These are phyloP conservation scores for Brenthis hecate DNA, from an alignment of 2,888 invertebrate species.

Conservation along the genomic window DNA sequence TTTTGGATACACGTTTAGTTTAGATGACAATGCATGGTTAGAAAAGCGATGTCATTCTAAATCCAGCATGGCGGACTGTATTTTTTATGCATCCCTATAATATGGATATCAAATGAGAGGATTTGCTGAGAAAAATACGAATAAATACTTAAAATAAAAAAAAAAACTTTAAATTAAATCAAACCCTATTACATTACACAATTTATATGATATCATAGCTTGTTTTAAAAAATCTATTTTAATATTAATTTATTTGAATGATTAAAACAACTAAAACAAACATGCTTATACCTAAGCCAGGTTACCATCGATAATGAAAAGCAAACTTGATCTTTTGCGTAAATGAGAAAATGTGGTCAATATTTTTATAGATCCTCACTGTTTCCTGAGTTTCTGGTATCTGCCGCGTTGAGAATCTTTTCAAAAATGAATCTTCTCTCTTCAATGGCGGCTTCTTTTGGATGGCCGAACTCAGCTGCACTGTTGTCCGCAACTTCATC, in stretches of 20 bases:
- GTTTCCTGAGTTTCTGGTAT: slow-evolving; percentile 93
- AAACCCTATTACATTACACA: too few relatives aligned
- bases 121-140: too few relatives aligned
- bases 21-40: too few relatives aligned
- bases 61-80: too few relatives aligned
- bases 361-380: slow-evolving; percentile 63
- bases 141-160: too few relatives aligned
- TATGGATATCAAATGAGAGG: too few relatives aligned
- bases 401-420: slow-evolving; percentile 96
- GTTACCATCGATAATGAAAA: slow-evolving; percentile 8
- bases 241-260: background rate
- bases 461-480: slow-evolving; percentile 93
- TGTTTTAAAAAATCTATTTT: too few relatives aligned
- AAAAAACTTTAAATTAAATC: too few relatives aligned
- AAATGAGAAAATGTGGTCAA: background rate
- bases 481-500: slow-evolving; percentile 97
- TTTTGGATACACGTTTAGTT: too few relatives aligned
- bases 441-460: slow-evolving; percentile 95
- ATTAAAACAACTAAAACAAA: background rate
- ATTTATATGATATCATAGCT: too few relatives aligned
- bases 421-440: slow-evolving; percentile 95
- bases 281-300: background rate
- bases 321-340: slow-evolving; percentile 5
- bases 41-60: too few relatives aligned
- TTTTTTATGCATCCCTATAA: too few relatives aligned